phyloP scores from a whole-genome alignment of 2,797 vertebrate genomes.

The Argentina silus region DNA sequence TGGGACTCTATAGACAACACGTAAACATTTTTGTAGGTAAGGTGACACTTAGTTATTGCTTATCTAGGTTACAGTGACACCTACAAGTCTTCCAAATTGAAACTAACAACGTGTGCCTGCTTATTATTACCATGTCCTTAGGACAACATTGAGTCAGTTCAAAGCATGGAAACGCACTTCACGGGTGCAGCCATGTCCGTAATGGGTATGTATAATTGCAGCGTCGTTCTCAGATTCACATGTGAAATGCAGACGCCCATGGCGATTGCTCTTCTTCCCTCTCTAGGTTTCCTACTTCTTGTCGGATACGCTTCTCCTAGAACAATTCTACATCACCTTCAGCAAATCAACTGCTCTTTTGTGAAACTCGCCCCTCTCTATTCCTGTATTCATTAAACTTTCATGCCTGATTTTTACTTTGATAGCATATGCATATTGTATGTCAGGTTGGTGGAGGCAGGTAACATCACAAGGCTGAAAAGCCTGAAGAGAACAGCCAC shows the following conservation, averaged over 20 bases:
- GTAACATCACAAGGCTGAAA: conserved; percentile 56
- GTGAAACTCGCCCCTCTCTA: conserved; percentile 35
- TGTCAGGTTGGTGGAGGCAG: conserved; percentile 64
- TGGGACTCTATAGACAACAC: conserved; percentile 46
- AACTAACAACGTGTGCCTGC: conserved; percentile 65
- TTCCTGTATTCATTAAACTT: conserved; percentile 77
- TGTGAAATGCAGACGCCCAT: conserved; percentile 64
- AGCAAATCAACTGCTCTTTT: conserved; percentile 68
- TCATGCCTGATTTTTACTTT: conserved; percentile 78
- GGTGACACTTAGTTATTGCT: conserved; percentile 32
- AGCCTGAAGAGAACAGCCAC: conserved; percentile 40
- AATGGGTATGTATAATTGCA: conserved; percentile 70
- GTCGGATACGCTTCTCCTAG: conserved; percentile 68
- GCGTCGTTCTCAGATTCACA: conserved; percentile 60
- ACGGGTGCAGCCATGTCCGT: conserved; percentile 66
- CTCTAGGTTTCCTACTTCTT: conserved; percentile 69
- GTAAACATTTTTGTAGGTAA: conserved; percentile 47
- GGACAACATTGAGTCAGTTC: conserved; percentile 59
- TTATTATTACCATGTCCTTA: conserved; percentile 58
- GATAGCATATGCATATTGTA: conserved; percentile 79
- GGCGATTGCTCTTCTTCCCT: conserved; percentile 63
- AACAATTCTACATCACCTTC: conserved; percentile 76
- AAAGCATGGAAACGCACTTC: conserved; percentile 67
- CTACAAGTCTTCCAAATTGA: conserved; percentile 58
- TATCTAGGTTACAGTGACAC: conserved; percentile 48